Percentiles rank a stretch among this genome's conserved stretches.
phyloP scores from a whole-genome alignment of 2,888 invertebrate species.

The Idaea straminata region DNA sequence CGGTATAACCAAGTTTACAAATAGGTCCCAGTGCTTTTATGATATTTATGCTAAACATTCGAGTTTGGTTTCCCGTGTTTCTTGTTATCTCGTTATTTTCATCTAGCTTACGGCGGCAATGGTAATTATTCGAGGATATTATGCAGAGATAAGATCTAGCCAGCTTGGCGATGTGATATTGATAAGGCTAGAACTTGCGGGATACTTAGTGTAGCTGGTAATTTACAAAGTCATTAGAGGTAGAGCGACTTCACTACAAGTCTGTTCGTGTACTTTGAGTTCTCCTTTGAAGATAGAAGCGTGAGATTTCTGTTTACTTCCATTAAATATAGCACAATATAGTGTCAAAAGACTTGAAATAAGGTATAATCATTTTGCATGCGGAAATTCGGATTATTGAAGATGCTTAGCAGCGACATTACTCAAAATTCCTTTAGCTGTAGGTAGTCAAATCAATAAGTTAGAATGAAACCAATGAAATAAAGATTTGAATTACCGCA shows the following conservation, averaged over 20 bases:
- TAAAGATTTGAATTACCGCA: no score
- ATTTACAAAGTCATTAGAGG: neutral
- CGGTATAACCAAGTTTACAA: neutral
- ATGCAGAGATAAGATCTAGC: slow-evolving; percentile 18
- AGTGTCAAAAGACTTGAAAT: no score
- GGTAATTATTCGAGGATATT: slow-evolving; percentile 23
- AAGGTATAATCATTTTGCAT: no score
- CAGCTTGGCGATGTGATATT: neutral
- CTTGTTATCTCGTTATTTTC: slow-evolving; percentile 10
- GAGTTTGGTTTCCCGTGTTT: neutral
- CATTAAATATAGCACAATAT: no score
- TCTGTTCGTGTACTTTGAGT: no score
- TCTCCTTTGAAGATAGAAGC: no score
- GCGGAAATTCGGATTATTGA: no score
- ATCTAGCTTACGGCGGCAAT: slow-evolving; percentile 27
- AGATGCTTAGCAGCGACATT: no score
- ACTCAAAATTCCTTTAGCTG: no score
- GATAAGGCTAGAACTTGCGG: neutral
- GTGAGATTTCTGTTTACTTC: no score
- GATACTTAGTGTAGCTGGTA: neutral
- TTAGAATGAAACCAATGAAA: neutral
- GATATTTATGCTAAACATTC: neutral
- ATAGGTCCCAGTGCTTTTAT: neutral
- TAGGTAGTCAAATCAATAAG: neutral
- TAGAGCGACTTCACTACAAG: no score